Percentiles rank a stretch among this genome's conserved stretches.
Conservation (phyloP, 2,113 vertebrate genomes). For the Grallaria varia region DNA sequence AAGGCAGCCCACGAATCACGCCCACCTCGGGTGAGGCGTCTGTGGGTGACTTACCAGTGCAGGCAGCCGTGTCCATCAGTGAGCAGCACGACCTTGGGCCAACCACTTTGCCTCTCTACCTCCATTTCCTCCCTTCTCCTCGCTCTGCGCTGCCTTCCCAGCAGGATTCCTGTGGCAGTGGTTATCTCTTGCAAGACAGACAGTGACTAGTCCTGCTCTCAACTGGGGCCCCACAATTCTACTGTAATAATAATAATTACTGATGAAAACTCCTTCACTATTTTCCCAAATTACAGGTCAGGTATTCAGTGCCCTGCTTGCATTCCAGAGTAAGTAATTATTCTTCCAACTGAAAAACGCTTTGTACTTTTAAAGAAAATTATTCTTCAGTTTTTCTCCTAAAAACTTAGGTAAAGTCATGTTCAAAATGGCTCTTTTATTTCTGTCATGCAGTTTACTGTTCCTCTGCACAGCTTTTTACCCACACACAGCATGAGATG, state of each 20-base stretch:
- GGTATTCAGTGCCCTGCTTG: conserved; percentile 5
- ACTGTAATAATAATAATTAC: conserved; percentile 45
- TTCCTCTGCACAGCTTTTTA: background rate
- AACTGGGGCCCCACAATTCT: background rate
- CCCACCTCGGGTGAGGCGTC: rapidly evolving
- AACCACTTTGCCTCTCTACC: background rate
- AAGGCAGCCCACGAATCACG: rapidly evolving
- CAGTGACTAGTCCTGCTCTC: background rate
- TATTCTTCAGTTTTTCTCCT: background rate
- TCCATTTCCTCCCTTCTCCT: background rate
- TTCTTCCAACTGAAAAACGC: conserved; percentile 27
- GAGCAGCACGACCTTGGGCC: background rate
- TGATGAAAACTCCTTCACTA: conserved; percentile 22
- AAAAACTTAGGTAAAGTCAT: background rate
- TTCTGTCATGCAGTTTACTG: background rate
- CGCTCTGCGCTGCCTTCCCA: background rate
- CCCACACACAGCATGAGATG: background rate
- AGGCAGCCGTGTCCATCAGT: rapidly evolving
- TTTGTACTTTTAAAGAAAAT: conserved; percentile 45
- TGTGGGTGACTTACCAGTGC: background rate
- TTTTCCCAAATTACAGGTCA: conserved; percentile 54
- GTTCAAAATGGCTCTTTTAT: background rate
- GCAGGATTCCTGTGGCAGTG: background rate
- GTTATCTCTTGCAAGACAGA: background rate
- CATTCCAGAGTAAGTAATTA: conserved; percentile 47